phyloP scores from a whole-genome alignment of 2,113 vertebrate species.

The Chionis minor region DNA sequence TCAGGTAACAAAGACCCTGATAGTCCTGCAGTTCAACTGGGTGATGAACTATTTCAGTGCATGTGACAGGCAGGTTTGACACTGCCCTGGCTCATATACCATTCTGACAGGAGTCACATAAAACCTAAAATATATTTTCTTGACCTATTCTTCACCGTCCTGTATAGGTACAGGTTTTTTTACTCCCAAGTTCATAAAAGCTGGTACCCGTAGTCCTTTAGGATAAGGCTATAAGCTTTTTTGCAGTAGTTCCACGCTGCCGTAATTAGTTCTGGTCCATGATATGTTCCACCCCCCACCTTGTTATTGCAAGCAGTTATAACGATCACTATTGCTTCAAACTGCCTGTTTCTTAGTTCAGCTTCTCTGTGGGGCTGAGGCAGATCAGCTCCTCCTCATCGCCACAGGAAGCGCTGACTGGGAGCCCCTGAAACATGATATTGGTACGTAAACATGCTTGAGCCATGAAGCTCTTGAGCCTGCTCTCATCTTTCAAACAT shows the following conservation, averaged over 20 bases:
- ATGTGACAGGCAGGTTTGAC: not conserved
- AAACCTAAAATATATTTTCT: not conserved
- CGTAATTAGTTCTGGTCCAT: not conserved
- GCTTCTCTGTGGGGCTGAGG: not conserved
- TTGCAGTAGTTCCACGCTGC: not conserved
- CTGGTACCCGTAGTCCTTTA: not conserved
- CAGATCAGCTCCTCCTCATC: not conserved
- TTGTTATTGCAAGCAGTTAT: not conserved
- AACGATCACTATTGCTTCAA: not conserved
- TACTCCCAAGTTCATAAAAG: not conserved
- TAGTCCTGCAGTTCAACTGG: not conserved
- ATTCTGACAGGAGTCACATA: accelerated
- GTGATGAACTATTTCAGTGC: not conserved
- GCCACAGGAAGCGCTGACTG: accelerated
- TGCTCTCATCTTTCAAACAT: not conserved
- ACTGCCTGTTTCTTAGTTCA: not conserved
- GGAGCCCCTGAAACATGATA: not conserved
- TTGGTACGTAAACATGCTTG: not conserved
- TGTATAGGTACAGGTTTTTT: not conserved
- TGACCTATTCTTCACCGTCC: not conserved
- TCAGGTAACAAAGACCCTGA: not conserved
- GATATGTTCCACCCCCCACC: accelerated
- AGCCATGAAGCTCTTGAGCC: not conserved
- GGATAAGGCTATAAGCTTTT: not conserved
- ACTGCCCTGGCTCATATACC: not conserved